Evolutionary conservation across 2,888 invertebrate species (phyloP).

Genomic region (Aproaerema taeniolella): DNA sequence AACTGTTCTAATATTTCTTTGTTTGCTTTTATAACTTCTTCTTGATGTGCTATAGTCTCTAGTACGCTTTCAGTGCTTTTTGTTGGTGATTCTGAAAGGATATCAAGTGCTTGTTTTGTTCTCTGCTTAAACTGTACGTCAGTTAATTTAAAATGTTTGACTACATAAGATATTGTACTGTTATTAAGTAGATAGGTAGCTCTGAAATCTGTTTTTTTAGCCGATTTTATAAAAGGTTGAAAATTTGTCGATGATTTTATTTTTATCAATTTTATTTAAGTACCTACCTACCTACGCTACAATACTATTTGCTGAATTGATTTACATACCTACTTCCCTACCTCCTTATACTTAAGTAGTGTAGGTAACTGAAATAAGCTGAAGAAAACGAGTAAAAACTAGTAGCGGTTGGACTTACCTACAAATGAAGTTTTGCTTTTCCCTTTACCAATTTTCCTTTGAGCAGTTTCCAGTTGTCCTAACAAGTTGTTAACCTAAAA

Average conservation of each 20-base stretch:
- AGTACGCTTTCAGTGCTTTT: conserved; percentile 44
- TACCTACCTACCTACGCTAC: too few relatives aligned
- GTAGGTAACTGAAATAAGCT: too few relatives aligned
- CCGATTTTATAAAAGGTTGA: neutral
- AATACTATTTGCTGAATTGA: too few relatives aligned
- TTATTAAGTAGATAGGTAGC: too few relatives aligned
- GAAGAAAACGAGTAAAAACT: too few relatives aligned
- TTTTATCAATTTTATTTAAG: too few relatives aligned
- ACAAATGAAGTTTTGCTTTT: conserved; percentile 33
- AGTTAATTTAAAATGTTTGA: neutral
- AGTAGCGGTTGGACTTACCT: too few relatives aligned
- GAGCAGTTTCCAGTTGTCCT: conserved; percentile 46
- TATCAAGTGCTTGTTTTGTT: neutral
- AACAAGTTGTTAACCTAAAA: conserved; percentile 58
- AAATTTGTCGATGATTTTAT: too few relatives aligned
- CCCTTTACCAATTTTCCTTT: conserved; percentile 43
- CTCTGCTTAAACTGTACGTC: neutral
- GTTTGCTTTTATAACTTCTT: conserved; percentile 65
- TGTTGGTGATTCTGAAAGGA: conserved; percentile 40
- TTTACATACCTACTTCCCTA: too few relatives aligned
- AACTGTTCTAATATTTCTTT: conserved; percentile 64
- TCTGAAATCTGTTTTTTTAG: too few relatives aligned
- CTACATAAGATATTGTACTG: neutral
- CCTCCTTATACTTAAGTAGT: too few relatives aligned
- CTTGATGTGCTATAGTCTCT: conserved; percentile 57